phyloP scores from a whole-genome alignment of 2,113 vertebrate species.

The Rhea americana region DNA sequence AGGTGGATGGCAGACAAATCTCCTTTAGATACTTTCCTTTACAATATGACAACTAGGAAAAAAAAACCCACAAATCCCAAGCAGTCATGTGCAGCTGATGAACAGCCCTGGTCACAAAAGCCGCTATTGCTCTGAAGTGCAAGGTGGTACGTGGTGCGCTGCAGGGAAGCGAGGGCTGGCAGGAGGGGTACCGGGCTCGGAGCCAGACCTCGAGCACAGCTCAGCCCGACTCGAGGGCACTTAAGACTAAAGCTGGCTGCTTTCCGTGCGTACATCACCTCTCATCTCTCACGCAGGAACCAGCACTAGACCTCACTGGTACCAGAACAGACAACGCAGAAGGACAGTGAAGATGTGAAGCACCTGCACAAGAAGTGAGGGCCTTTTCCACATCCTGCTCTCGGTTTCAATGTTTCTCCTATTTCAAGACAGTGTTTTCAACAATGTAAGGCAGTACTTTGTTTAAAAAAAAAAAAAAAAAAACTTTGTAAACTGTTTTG shows the following conservation, averaged over 20 bases:
- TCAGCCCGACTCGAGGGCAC: background rate
- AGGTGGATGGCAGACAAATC: rapidly evolving
- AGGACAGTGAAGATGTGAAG: background rate
- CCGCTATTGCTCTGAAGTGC: background rate
- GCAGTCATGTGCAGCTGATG: background rate
- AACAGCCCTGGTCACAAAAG: background rate
- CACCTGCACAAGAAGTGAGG: rapidly evolving
- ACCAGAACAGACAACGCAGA: too few relatives aligned
- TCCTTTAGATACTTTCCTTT: rapidly evolving
- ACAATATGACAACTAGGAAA: too few relatives aligned
- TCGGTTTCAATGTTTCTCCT: background rate
- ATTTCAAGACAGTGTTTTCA: background rate
- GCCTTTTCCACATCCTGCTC: background rate
- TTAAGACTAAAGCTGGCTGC: background rate
- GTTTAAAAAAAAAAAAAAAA: too few relatives aligned
- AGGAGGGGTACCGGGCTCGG: background rate
- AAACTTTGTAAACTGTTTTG: background rate
- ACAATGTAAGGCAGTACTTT: background rate
- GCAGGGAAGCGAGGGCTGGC: too few relatives aligned
- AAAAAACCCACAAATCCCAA: too few relatives aligned
- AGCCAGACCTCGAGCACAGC: too few relatives aligned
- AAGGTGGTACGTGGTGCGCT: background rate
- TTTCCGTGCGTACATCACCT: background rate
- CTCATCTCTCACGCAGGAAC: rapidly evolving
- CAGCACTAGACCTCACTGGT: background rate